phyloP scores from a whole-genome alignment of 2,888 invertebrate genomes.

The Antheraea assamensis region DNA sequence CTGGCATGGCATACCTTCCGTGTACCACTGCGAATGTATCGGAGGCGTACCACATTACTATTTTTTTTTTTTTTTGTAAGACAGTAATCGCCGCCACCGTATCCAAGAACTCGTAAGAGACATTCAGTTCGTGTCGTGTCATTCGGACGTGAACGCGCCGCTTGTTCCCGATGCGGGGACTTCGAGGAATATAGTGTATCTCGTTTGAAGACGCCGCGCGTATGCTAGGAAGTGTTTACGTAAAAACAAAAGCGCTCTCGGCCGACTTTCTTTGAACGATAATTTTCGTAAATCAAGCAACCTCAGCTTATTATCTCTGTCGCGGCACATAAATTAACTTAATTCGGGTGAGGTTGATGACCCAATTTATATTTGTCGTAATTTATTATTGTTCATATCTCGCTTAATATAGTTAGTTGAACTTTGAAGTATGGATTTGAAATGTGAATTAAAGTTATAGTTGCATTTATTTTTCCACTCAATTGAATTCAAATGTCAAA shows the following conservation, averaged over 20 bases:
- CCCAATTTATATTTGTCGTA: neutral
- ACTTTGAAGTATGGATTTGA: neutral
- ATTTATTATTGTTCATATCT: neutral
- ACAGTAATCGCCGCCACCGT: conserved; percentile 25
- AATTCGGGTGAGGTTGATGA: conserved; percentile 18
- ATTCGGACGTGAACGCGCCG: conserved; percentile 70
- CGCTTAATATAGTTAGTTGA: no score
- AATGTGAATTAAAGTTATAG: neutral
- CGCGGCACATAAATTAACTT: conserved; percentile 29
- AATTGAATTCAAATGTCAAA: neutral
- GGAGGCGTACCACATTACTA: conserved; percentile 21
- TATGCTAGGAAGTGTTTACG: conserved; percentile 25
- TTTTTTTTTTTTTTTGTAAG: conserved; percentile 38
- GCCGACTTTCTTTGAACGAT: conserved; percentile 19
- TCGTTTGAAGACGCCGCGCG: conserved; percentile 34
- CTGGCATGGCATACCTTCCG: conserved; percentile 29
- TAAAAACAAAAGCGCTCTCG: conserved; percentile 27
- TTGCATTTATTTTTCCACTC: neutral
- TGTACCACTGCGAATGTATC: conserved; percentile 28
- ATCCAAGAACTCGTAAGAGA: conserved; percentile 29
- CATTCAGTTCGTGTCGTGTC: conserved; percentile 54
- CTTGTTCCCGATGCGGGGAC: conserved; percentile 57
- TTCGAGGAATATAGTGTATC: conserved; percentile 56
- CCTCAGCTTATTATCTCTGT: conserved; percentile 27
- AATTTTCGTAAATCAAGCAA: conserved; percentile 11